Base-by-base conservation (phyloP, 2,113 vertebrate genomes). In the Hippoglossus stenolepis region DNA sequence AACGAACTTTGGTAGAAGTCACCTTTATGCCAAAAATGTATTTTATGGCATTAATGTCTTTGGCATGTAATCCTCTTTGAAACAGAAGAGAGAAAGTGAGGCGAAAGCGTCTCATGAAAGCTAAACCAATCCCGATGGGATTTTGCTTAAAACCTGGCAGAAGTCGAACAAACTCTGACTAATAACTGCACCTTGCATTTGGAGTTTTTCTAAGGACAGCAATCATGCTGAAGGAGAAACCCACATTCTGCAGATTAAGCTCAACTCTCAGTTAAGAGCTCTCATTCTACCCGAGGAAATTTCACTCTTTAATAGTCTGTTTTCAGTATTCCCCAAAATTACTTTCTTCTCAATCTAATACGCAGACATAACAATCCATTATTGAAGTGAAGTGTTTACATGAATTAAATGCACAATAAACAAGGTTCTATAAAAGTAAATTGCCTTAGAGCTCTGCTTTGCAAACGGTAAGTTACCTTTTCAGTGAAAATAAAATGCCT, bases 11-110 rank as follows among this genome's bases (percentile, higher is more conserved):
- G 63, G 54, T n/a, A 74, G 47, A 80, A 87, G 83, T 89, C 80
- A 89, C 73, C 75, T 88, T 87, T 86, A 85, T 54, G 45, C 74
- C 70, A 84, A 79, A 89, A 72, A 69, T 26, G 45, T 67, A 82
- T 71, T 88, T 76, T 83, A 75, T 75, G 60, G 78, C 71, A 83
- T 86, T 87, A 88, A 78, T 83, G 66, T 87, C 82, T 83, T 89
- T 88, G 75, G 62, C 59, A 69, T 85, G 74, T 90, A 92, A 93
- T 92, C 85, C 83, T 89, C 83, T 91, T 88, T 89, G 74, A 90
- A 90, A 88, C 70, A 73, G 67, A 78, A 49, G 64, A 85, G 72
- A 59, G 67, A 73, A 83, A 89, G 60, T 65, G 69, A 83, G 58
- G 75, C 75, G 4, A 72, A 78, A 75, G 67, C 78, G 73, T 88